These are phyloP conservation scores for Eumerus sabulonum DNA, from an alignment of 2,888 invertebrate species.

Conservation along the genomic window DNA sequence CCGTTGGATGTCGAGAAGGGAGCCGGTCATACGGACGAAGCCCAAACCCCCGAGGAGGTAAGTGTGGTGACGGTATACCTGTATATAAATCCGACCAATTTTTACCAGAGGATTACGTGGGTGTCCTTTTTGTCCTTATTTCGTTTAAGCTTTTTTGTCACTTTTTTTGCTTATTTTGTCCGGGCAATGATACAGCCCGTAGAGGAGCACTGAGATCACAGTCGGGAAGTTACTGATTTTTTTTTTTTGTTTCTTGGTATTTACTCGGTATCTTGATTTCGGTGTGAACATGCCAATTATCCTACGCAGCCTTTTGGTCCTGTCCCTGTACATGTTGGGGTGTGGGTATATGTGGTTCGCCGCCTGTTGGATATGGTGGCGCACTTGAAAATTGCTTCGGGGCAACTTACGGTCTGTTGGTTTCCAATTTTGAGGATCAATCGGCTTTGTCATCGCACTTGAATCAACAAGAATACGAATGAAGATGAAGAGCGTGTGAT, in stretches of 20 bases:
- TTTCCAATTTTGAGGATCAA: constrained; percentile 55
- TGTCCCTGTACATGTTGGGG: too few relatives aligned
- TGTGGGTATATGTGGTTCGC: too few relatives aligned
- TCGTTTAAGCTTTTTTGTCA: background rate
- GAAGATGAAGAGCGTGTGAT: background rate
- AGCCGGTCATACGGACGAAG: constrained; percentile 71
- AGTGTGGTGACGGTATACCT: constrained; percentile 51
- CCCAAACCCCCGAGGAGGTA: constrained; percentile 58
- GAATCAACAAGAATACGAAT: constrained; percentile 19
- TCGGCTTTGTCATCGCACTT: constrained; percentile 46
- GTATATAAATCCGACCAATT: constrained; percentile 52
- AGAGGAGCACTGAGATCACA: constrained; percentile 12
- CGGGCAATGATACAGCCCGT: too few relatives aligned
- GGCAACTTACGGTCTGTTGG: constrained; percentile 52
- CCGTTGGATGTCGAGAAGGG: constrained; percentile 69
- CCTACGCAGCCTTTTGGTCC: constrained; percentile 7
- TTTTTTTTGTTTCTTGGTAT: constrained; percentile 47
- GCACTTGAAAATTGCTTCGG: background rate
- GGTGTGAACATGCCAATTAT: constrained; percentile 63
- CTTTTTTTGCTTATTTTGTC: too few relatives aligned
- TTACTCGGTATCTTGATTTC: constrained; percentile 61
- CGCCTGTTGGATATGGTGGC: constrained; percentile 3
- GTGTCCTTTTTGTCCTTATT: too few relatives aligned
- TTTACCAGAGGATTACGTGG: constrained; percentile 46
- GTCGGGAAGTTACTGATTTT: constrained; percentile 27